Conservation (phyloP, 2,797 vertebrate species). For the Microctenopoma steveboyesi region DNA sequence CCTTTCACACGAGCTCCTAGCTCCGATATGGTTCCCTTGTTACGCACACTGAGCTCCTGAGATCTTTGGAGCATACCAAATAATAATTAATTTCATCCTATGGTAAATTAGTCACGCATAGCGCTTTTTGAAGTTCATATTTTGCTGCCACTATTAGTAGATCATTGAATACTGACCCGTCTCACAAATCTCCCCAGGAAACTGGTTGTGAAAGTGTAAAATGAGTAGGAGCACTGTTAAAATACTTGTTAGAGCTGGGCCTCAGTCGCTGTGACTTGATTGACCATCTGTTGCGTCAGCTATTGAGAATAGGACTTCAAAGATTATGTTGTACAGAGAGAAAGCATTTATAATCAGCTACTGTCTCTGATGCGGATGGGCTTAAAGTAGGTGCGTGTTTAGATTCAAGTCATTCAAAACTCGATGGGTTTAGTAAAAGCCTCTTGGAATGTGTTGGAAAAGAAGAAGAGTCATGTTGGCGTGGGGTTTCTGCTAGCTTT, state of each 20-base stretch:
- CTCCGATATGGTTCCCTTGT: constrained; percentile 45
- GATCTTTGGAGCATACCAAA: constrained; percentile 21
- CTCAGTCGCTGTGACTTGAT: constrained; percentile 32
- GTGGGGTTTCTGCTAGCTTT: neutral
- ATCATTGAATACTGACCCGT: constrained; percentile 32
- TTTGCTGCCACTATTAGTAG: constrained; percentile 18
- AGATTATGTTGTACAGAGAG: neutral
- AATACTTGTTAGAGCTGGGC: constrained; percentile 50
- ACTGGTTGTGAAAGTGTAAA: constrained; percentile 35
- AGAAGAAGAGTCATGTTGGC: neutral
- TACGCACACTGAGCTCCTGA: constrained; percentile 35
- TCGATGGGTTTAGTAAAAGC: neutral
- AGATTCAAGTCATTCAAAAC: neutral
- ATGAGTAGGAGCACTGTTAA: constrained; percentile 57
- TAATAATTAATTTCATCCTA: neutral
- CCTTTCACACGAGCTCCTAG: constrained; percentile 55
- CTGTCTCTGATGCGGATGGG: neutral
- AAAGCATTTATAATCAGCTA: constrained; percentile 8
- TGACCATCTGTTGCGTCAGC: constrained; percentile 68
- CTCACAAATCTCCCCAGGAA: constrained; percentile 28
- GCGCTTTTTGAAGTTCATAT: neutral
- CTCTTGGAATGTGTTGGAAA: neutral
- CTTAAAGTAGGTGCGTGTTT: neutral
- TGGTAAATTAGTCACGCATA: neutral
- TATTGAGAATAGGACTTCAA: constrained; percentile 23